Conservation (phyloP, 2,888 invertebrate species). For the Scaptomyza flava region DNA sequence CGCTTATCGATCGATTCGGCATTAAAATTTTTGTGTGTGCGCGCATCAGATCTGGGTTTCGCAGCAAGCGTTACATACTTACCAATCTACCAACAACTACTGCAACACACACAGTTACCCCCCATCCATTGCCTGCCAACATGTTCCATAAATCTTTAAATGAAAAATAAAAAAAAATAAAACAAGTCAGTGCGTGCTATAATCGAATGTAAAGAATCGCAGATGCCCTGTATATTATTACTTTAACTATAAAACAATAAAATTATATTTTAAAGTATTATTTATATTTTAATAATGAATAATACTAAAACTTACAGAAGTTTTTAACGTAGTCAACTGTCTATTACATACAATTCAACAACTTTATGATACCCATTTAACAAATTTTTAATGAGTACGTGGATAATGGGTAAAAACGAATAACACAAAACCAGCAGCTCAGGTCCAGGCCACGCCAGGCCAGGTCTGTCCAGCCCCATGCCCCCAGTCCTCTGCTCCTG, state of each 20-base stretch:
- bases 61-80: slow-evolving; percentile 63
- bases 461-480: slow-evolving; percentile 14
- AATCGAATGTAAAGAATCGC: too few relatives aligned
- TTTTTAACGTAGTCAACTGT: background rate
- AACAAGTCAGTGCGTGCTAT: background rate
- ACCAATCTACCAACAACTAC: background rate
- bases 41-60: slow-evolving; percentile 20
- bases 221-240: background rate
- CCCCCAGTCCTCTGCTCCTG: slow-evolving; percentile 1
- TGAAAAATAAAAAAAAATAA: slow-evolving; percentile 52
- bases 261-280: too few relatives aligned
- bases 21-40: slow-evolving; percentile 44
- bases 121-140: slow-evolving; percentile 66
- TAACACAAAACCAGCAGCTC: slow-evolving; percentile 39
- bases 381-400: background rate
- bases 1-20: slow-evolving; percentile 43
- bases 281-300: background rate
- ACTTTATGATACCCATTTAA: background rate
- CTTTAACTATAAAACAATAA: too few relatives aligned
- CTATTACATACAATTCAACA: background rate
- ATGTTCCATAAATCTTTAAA: slow-evolving; percentile 76
- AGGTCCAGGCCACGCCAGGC: slow-evolving; percentile 26
- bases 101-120: slow-evolving; percentile 70
- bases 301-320: background rate
- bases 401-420: slow-evolving; percentile 22